These are phyloP conservation scores for Copidosoma aretas DNA, from an alignment of 2,888 invertebrate species.

Conservation along the genomic window DNA sequence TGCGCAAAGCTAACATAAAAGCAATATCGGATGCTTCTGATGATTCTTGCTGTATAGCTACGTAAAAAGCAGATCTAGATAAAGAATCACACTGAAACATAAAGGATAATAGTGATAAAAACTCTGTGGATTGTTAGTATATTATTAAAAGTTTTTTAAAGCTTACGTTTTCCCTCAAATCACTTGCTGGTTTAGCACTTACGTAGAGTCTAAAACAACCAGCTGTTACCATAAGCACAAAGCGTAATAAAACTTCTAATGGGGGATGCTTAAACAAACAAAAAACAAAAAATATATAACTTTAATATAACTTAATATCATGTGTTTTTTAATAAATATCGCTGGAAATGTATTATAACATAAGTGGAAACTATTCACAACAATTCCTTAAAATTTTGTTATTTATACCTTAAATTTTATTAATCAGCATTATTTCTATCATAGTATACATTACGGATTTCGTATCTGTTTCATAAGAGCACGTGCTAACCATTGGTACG, in stretches of 20 bases:
- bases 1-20: slow-evolving; percentile 42
- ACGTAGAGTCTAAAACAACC: slow-evolving; percentile 49
- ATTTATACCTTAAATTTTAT: too few species aligned
- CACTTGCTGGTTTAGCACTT: slow-evolving; percentile 52
- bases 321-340: too few species aligned
- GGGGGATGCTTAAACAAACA: slow-evolving; percentile 43
- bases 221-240: slow-evolving; percentile 45
- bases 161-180: slow-evolving; percentile 48
- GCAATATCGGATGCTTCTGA: slow-evolving; percentile 17
- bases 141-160: background rate
- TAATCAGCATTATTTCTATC: too few species aligned
- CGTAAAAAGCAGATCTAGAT: slow-evolving; percentile 39
- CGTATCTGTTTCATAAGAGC: too few species aligned
- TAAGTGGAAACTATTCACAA: too few species aligned
- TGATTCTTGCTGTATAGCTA: slow-evolving; percentile 43
- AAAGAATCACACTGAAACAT: slow-evolving; percentile 42
- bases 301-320: too few species aligned
- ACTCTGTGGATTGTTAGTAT: background rate
- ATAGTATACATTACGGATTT: too few species aligned
- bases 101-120: background rate
- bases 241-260: slow-evolving; percentile 43
- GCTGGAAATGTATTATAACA: too few species aligned
- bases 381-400: too few species aligned
- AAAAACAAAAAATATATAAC: too few species aligned
- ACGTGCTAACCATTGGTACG: too few species aligned